These are phyloP conservation scores for Heterotis niloticus DNA, from an alignment of 2,113 vertebrate species.

Conservation along the genomic window DNA sequence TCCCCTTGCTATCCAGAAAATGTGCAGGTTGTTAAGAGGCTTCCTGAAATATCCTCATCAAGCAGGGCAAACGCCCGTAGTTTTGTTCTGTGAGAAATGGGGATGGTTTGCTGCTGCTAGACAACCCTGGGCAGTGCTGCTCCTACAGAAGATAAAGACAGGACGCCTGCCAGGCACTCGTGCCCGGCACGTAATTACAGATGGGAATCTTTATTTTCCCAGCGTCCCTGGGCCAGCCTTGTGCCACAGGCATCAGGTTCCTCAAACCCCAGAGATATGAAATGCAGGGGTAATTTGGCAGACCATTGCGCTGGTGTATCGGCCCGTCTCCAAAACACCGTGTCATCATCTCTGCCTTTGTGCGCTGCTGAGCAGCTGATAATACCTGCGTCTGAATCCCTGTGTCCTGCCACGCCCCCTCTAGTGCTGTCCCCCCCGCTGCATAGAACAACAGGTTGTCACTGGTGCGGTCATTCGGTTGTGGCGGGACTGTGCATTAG, in stretches of 20 bases:
- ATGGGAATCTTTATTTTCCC: not conserved
- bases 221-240: not conserved
- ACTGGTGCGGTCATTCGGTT: not conserved
- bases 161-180: not conserved
- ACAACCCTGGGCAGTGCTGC: not conserved
- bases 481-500: not conserved
- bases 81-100: not conserved
- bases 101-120: not conserved
- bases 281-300: not conserved
- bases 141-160: not conserved
- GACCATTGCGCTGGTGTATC: not conserved
- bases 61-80: constrained; percentile 10
- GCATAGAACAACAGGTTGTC: not conserved
- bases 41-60: constrained; percentile 18
- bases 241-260: not conserved
- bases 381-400: not conserved
- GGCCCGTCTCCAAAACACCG: not conserved
- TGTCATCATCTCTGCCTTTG: not conserved
- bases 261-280: not conserved
- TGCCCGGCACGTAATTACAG: not conserved
- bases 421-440: too few relatives aligned
- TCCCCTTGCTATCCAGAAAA: constrained; percentile 13
- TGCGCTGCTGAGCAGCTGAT: not conserved
- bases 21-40: constrained; percentile 22
- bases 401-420: not conserved